These are phyloP conservation scores for Lethenteron reissneri DNA, from an alignment of 2,113 vertebrate genomes.

Conservation along the genomic window DNA sequence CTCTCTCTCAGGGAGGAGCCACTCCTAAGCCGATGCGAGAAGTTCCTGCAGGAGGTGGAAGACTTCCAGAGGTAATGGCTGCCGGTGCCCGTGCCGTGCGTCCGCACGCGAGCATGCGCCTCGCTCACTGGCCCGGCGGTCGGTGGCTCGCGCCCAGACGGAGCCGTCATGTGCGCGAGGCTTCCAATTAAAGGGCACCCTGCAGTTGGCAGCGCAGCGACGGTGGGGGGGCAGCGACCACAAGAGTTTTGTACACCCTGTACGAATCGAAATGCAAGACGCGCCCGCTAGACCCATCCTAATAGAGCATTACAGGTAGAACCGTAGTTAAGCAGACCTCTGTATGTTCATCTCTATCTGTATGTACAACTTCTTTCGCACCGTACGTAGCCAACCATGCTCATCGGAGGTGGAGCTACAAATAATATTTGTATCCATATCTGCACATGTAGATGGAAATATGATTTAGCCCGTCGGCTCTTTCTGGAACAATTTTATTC, in stretches of 20 bases:
- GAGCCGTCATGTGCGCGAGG: too few relatives aligned
- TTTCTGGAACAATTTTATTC: background rate
- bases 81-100: too few relatives aligned
- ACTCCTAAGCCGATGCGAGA: slow-evolving; percentile 58
- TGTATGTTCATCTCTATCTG: background rate
- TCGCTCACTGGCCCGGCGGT: too few relatives aligned
- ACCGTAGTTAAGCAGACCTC: background rate
- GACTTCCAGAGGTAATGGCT: slow-evolving; percentile 54
- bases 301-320: too few relatives aligned
- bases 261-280: too few relatives aligned
- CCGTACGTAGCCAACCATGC: too few relatives aligned
- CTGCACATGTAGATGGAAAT: background rate
- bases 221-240: too few relatives aligned
- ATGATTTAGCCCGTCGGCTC: background rate
- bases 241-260: too few relatives aligned
- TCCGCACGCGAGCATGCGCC: too few relatives aligned
- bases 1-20: slow-evolving; percentile 37
- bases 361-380: background rate
- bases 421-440: background rate
- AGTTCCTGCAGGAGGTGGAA: slow-evolving; percentile 72
- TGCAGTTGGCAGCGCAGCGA: background rate
- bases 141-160: too few relatives aligned
- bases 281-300: too few relatives aligned
- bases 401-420: too few relatives aligned
- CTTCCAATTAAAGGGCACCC: background rate